Base-by-base conservation (phyloP, 2,113 vertebrate species). In the Prinia subflava region DNA sequence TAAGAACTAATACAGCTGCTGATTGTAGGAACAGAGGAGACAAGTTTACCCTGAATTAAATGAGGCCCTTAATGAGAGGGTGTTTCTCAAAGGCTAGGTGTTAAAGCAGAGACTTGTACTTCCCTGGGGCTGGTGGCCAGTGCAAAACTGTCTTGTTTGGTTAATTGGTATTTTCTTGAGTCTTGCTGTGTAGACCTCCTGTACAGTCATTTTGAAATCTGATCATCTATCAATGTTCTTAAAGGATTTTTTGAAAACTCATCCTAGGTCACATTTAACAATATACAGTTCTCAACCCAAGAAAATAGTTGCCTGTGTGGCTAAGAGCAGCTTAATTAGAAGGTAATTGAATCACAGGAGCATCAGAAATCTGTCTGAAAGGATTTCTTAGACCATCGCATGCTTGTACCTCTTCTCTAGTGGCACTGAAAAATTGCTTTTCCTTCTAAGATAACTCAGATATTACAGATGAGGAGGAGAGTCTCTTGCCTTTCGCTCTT, bases 281-380 rank as follows among this genome's bases (percentile, higher is more conserved):
- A 14, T 87, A 9, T n/a, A 78, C 76, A 85, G n/a, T 52, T 88
- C 59, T 77, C 50, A 86, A 13, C n/a, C 24, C 49, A 60, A 83
- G 81, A 39, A 78, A 84, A 90, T 74, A 87, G 56, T 82, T 90
- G 74, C 57, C 6, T 81, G 2, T 86, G 56, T 92, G 71, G 42
- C 59, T 94, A 90, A 83, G 55, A 93, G 44, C 59, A 90, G 46
- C 85, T 93, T 94, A 93, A 90, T 83, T 96, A 73, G 64, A 92
- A 77, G 71, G 73, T 83, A 77, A 47, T 50, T 93, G 79, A 94
- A 80, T 79, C 28, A 42, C 14, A 83, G 50, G 79, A 88, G n/a
- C 53, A 53, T 71, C 62, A 80, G 85, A 93, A 92, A n/a, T 62
- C 41, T 77, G 59, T 6, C 82, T 83, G 42, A 90, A 83, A 90